These are phyloP conservation scores for Sthenelais limicola DNA, from an alignment of 2,888 invertebrate genomes.

Conservation along the genomic window DNA sequence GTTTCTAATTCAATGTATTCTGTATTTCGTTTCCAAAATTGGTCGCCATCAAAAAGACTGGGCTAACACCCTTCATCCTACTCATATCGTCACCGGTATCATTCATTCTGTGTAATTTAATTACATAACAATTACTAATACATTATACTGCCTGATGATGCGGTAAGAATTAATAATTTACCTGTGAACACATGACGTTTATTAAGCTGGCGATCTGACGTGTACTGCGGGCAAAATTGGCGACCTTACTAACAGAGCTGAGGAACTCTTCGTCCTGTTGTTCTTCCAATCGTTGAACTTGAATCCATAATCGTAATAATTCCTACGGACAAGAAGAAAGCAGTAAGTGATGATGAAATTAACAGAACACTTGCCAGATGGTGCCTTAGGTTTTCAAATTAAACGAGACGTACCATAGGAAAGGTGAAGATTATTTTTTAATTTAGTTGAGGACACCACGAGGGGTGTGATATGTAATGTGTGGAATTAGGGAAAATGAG, in stretches of 20 bases:
- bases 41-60: no score
- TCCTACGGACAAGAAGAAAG: conserved; percentile 54
- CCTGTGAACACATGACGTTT: conserved; percentile 63
- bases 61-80: no score
- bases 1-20: no score
- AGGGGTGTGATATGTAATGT: no score
- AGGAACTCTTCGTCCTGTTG: conserved; percentile 62
- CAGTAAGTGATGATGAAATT: conserved; percentile 14
- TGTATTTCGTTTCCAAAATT: no score
- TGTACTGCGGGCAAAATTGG: conserved; percentile 62
- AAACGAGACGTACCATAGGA: no score
- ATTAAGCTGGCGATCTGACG: conserved; percentile 63
- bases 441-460: no score
- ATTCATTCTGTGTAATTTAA: no score
- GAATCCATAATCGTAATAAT: conserved; percentile 64
- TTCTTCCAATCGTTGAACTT: conserved; percentile 62
- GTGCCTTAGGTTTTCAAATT: not conserved
- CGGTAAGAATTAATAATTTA: conserved; percentile 41
- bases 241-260: conserved; percentile 65
- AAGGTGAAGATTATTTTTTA: no score
- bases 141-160: no score
- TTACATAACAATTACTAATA: no score
- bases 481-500: not conserved
- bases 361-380: not conserved
- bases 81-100: no score